Evolutionary conservation across 2,888 invertebrate species (phyloP), one percentile per base, ranked within the genome.

Genomic region (Philaethria dido): DNA sequence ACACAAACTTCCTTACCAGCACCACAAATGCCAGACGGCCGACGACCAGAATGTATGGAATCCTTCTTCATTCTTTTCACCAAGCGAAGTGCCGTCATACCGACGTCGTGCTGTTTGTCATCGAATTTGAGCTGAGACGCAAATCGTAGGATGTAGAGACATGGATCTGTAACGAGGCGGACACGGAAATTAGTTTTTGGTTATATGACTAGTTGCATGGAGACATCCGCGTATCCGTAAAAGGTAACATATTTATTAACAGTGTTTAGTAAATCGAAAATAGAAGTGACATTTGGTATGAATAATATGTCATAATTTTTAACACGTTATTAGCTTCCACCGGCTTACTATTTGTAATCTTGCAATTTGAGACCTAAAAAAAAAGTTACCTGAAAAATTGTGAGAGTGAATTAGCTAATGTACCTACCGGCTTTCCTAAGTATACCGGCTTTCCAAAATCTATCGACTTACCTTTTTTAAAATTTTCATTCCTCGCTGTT

Each of bases 31-130:
- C 99, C 99, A 0, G 99, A 98, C 0, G 99, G 99, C 75, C 99
- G 93, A 68, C 99, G 94, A 8, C 99, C 99, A 0, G 97, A 98
- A 84, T 99, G 98, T 86, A 99, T 97, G 85, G 98, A 99, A 88
- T 99, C 99, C 78, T 98, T 94, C 88, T 99, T 99, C 99, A 99
- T 99, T 77, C 99, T 94, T 87, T 98, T 97, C 22, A 99, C 98
- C 69, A 99, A 93, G 65, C 99, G 94, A 66, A 98, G 93, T 0
- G 99, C 99, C 2, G 99, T 98, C 94, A 97, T 97, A 64, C 97
- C 96, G 5, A 99, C 99, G 83, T 98, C 98, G 79, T 99, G 98
- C 13, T 97, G 97, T 88, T 98, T 98, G 0, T 96, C 95, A 0
- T 96, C 98, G 81, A 99, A 97, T 82, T 99, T 97, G 64, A 99